These are phyloP conservation scores for Graphium colonna DNA, from an alignment of 2,888 invertebrate species.

Conservation along the genomic window DNA sequence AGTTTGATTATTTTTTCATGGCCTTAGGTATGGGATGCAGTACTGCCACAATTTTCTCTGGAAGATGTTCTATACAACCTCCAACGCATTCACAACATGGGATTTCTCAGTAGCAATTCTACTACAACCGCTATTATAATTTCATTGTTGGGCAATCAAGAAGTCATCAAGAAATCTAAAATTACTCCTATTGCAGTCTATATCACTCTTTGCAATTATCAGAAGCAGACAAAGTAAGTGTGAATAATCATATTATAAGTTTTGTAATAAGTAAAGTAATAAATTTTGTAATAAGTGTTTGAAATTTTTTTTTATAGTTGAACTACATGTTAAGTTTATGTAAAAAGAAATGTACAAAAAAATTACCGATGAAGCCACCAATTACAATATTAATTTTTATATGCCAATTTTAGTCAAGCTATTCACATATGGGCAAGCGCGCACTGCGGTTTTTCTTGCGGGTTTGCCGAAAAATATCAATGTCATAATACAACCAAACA, in stretches of 20 bases:
- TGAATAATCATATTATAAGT: too few relatives aligned
- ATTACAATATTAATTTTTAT: too few relatives aligned
- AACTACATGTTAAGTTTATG: too few relatives aligned
- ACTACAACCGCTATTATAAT: constrained; percentile 73
- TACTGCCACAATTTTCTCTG: constrained; percentile 77
- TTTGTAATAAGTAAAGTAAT: too few relatives aligned
- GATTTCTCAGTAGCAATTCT: constrained; percentile 75
- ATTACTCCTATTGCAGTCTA: constrained; percentile 76
- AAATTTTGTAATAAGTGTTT: background rate
- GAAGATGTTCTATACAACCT: constrained; percentile 73
- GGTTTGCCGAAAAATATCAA: too few relatives aligned
- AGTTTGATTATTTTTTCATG: background rate
- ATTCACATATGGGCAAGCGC: too few relatives aligned
- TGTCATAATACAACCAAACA: too few relatives aligned
- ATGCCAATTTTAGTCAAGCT: too few relatives aligned
- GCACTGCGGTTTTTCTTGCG: too few relatives aligned
- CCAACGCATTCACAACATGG: constrained; percentile 82
- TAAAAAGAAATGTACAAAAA: too few relatives aligned
- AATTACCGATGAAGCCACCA: too few relatives aligned
- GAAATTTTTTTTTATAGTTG: too few relatives aligned
- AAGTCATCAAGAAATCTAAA: constrained; percentile 62
- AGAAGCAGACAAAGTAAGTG: constrained; percentile 81
- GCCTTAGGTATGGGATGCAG: constrained; percentile 81
- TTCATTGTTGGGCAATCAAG: constrained; percentile 71
- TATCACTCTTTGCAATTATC: constrained; percentile 80